These are phyloP conservation scores for Harpagus bidentatus DNA, from an alignment of 2,113 vertebrate species.

Conservation along the genomic window DNA sequence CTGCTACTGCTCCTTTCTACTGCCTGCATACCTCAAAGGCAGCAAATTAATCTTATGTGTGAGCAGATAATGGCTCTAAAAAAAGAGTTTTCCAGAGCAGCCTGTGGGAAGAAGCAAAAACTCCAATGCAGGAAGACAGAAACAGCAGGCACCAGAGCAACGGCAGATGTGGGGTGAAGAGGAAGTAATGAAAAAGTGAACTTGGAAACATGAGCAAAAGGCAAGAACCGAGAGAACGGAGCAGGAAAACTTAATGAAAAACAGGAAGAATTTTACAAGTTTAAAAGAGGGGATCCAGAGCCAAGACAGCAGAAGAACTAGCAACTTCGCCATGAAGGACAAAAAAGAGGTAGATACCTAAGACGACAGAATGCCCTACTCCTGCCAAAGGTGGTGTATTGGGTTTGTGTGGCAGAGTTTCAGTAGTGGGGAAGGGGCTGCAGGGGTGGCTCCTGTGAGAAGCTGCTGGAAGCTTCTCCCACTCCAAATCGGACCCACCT, in stretches of 20 bases:
- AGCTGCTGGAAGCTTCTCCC: too few species aligned
- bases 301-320: background rate
- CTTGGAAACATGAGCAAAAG: background rate
- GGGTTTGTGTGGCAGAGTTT: too few species aligned
- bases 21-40: background rate
- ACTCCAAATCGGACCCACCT: too few species aligned
- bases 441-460: too few species aligned
- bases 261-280: background rate
- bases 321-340: background rate
- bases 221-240: background rate
- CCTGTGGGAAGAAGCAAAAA: background rate
- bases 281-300: background rate
- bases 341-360: background rate
- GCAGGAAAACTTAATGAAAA: background rate
- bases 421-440: too few species aligned
- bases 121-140: background rate
- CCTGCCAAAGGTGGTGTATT: background rate
- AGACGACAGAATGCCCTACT: background rate
- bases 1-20: background rate
- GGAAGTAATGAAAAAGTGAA: background rate
- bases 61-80: background rate
- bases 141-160: background rate
- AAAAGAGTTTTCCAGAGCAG: background rate
- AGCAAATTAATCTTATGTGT: conserved; percentile 11
- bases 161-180: background rate